Evolutionary conservation across 2,797 vertebrate genomes (phyloP), one percentile per base, ranked within the genome.

Genomic region (Argya squamiceps): DNA sequence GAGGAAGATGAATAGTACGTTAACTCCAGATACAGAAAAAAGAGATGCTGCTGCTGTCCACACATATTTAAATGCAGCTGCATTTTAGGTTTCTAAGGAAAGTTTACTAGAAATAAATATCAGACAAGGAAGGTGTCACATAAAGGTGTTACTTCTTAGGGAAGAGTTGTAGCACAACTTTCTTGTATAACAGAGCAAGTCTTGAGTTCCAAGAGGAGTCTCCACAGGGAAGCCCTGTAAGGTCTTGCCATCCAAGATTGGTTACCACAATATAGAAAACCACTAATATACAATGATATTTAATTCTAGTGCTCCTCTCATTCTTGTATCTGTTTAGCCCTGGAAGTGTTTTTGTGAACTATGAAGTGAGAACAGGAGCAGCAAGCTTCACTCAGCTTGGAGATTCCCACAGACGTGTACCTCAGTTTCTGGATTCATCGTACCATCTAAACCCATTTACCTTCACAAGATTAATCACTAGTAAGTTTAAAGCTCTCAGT

Each of bases 281-380:
- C 21, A 37, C 22, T 78, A 7, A 41, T 59, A 30, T 27, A 27
- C n/a, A 73, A 34, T 18, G 5, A 26, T 75, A 49, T 81, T 39
- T 75, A 34, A 71, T 88, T 70, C 39, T 71, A 26, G 3, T 69
- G 5, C 6, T 84, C 80, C 34, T 93, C 46, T 89, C 2, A 4
- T 88, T 88, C 68, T 68, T 90, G 9, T 95, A 53, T 93, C 90
- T 84, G 2, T 91, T 75, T 95, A 99, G 99, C 41, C 24, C 65
- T 34, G 99, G 99, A 92, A 99, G 99, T 70, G 71, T 98, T 78
- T 62, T 97, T 55, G 96, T 98, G 91, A 60, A 86, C 7, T 99
- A 97, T 29, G 68, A 82, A 64, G 34, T 99, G 68, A 43, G 17
- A 58, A 88, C 97, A 36, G 91, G 56, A 53, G 9, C 92, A 49